Base-by-base conservation (phyloP, 2,888 invertebrate genomes). In the Lissocephala sabroskyi region DNA sequence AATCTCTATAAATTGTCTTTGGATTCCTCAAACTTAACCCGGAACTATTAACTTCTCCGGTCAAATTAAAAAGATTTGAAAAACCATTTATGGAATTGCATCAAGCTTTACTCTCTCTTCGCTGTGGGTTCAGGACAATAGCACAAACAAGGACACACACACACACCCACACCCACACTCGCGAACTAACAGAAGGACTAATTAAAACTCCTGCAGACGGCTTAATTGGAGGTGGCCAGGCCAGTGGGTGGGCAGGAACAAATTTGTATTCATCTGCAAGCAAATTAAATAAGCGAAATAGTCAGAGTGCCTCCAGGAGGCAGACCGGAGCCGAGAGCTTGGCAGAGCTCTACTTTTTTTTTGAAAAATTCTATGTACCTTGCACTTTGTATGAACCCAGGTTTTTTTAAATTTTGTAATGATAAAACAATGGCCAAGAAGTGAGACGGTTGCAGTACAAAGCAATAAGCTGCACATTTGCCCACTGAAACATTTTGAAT, bases 391-490 rank as follows among this genome's bases (percentile, higher is more conserved):
- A n/a, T n/a, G n/a, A n/a, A n/a, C n/a, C n/a, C n/a, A n/a, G n/a
- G 7, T 33, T 33, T 28, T 26, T 33, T 19, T 26, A 13, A 36
- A 42, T 54, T 50, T 43, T 40, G 36, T 19, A 42, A 42, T 40
- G 53, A 40, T 37, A 11, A 18, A 11, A 37, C 47, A 36, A 40
- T 48, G 48, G 41, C 41, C 56, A 44, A 48, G 52, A 52, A 57
- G 58, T 57, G 16, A 48, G 55, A 46, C 49, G 59, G 65, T 55
- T 35, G 18, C 32, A 48, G 40, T 49, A 65, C 48, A 60, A 68
- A 65, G 58, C 60, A 60, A 62, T 53, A 54, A 65, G 50, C 62
- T 45, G 71, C 55, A 64, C 67, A 65, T 68, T 73, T 68, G 53
- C 73, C 60, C 59, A 49, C 56, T 18, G 45, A 61, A 61, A 59